Percentiles rank a stretch among this genome's conserved stretches.
phyloP scores from a whole-genome alignment of 37 sponge, comb jelly and placozoan genomes.

The Oscarella lobularis region DNA sequence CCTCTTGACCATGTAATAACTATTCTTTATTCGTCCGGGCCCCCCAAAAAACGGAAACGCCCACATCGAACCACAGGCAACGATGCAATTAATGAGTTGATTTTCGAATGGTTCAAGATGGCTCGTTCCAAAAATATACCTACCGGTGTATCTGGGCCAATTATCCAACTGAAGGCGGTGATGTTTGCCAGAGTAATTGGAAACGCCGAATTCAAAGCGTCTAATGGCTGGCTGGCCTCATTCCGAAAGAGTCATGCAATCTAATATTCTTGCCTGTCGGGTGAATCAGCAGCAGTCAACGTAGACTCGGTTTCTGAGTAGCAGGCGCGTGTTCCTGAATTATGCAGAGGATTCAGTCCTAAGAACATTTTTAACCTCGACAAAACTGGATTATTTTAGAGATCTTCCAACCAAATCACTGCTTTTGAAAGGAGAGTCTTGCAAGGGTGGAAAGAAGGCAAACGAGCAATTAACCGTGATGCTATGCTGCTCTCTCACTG shows the following conservation, averaged over 20 bases:
- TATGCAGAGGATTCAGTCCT: background rate
- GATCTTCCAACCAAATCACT: conserved; percentile 13
- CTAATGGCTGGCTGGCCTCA: conserved; percentile 13
- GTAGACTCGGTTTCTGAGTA: background rate
- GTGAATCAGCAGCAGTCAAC: background rate
- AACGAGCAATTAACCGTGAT: conserved; percentile 13
- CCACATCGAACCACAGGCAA: background rate
- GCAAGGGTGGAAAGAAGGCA: background rate
- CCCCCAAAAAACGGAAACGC: background rate
- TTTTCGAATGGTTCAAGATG: conserved; percentile 12
- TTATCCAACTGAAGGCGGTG: conserved; percentile 7
- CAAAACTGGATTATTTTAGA: conserved; percentile 12
- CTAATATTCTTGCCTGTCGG: background rate
- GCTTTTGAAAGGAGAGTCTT: background rate
- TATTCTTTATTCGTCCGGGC: no score
- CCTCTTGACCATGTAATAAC: no score
- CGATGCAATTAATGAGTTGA: conserved; percentile 10
- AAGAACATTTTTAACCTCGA: background rate
- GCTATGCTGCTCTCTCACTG: background rate
- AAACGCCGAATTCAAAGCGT: background rate
- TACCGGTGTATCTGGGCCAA: conserved; percentile 8
- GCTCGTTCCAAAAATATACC: background rate
- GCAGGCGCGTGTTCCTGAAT: background rate
- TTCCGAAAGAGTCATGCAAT: conserved; percentile 3
- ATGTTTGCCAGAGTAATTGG: conserved; percentile 6